A percentile compares a stretch with the other conserved stretches of the same genome.
These are phyloP conservation scores for Mythimna lalbum DNA, from an alignment of 2,888 invertebrate species.

Conservation along the genomic window DNA sequence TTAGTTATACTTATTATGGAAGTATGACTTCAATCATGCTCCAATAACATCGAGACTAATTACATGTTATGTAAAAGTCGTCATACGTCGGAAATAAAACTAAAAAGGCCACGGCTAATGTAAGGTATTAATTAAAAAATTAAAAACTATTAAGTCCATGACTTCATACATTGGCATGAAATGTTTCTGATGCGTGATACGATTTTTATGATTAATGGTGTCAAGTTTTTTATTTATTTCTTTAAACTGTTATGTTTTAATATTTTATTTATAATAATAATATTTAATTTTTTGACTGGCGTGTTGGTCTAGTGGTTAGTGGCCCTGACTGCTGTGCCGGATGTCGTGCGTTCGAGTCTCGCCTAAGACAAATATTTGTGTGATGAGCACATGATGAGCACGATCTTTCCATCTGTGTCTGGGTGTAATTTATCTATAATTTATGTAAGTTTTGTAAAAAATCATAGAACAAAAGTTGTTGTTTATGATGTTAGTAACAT, in stretches of 20 bases:
- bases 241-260: neutral
- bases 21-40: constrained; percentile 41
- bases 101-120: constrained; percentile 59
- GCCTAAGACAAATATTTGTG: too few species aligned
- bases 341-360: too few species aligned
- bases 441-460: too few species aligned
- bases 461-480: too few species aligned
- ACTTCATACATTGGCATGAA: constrained; percentile 24
- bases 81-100: constrained; percentile 56
- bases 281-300: too few species aligned
- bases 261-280: too few species aligned
- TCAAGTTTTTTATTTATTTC: neutral
- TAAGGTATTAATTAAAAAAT: constrained; percentile 25
- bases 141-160: constrained; percentile 25
- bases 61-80: constrained; percentile 55
- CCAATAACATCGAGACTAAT: constrained; percentile 58
- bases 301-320: too few species aligned
- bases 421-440: too few species aligned
- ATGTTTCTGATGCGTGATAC: neutral
- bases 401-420: too few species aligned
- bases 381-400: too few species aligned
- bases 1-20: neutral
- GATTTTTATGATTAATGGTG: neutral
- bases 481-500: too few species aligned
- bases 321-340: too few species aligned